These are phyloP conservation scores for Eristalis arbustorum DNA, from an alignment of 2,888 invertebrate genomes.

Conservation along the genomic window DNA sequence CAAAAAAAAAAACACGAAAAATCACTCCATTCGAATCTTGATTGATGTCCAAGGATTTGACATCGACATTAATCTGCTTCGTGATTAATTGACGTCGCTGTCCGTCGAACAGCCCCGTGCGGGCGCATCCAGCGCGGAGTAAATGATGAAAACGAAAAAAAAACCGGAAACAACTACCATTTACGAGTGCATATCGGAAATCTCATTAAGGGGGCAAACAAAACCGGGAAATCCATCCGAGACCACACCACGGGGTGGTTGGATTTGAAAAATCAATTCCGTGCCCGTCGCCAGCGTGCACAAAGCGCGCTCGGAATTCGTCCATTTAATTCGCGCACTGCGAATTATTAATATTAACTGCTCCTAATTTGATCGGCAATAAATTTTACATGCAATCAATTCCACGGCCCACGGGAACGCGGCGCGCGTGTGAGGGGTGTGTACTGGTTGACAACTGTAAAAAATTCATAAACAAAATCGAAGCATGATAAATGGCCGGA, in stretches of 20 bases:
- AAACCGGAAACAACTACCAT: conserved; percentile 6
- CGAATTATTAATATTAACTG: conserved; percentile 40
- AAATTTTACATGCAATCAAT: conserved; percentile 46
- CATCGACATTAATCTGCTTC: conserved; percentile 29
- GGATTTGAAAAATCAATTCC: conserved; percentile 4
- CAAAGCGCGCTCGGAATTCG: background rate
- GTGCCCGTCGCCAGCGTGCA: background rate
- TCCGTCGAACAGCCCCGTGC: background rate
- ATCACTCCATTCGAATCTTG: conserved; percentile 31
- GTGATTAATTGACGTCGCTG: conserved; percentile 32
- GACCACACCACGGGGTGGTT: background rate
- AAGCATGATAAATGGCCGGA: conserved; percentile 47
- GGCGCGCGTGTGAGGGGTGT: background rate
- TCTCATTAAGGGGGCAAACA: background rate
- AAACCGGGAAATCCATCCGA: background rate
- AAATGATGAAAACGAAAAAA: background rate
- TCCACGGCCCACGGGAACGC: conserved; percentile 1
- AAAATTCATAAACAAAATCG: conserved; percentile 26
- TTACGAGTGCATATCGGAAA: background rate
- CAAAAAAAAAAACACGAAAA: conserved; percentile 2
- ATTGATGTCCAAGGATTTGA: conserved; percentile 46
- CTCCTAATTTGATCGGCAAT: conserved; percentile 41
- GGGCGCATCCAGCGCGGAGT: background rate
- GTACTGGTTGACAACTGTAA: conserved; percentile 21
- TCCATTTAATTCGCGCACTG: conserved; percentile 6